These are phyloP conservation scores for Argyrosomus regius DNA, from an alignment of 2,797 vertebrate genomes.

Conservation along the genomic window DNA sequence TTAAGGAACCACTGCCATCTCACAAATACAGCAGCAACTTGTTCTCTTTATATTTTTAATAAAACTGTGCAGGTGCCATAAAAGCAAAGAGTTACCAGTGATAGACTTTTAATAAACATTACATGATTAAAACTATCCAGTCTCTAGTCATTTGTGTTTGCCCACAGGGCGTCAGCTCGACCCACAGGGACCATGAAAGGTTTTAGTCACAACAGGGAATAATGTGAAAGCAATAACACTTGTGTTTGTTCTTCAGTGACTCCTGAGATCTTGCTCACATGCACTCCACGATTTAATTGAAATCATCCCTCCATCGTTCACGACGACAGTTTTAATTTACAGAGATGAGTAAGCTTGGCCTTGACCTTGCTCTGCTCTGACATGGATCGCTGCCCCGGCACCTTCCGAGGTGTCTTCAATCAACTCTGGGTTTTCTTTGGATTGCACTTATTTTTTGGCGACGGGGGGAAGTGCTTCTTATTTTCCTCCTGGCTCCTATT, in stretches of 20 bases:
- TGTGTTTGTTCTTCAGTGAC: slow-evolving; percentile 55
- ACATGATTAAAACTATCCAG: neutral
- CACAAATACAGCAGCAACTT: neutral
- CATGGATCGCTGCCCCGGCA: slow-evolving; percentile 70
- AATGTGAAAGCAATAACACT: slow-evolving; percentile 50
- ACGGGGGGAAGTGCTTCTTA: slow-evolving; percentile 30
- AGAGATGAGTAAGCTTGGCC: slow-evolving; percentile 76
- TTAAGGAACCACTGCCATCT: neutral
- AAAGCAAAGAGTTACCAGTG: neutral
- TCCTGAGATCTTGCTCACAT: slow-evolving; percentile 53
- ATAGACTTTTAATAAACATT: neutral
- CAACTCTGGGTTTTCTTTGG: slow-evolving; percentile 58
- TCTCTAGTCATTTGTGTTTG: slow-evolving; percentile 23
- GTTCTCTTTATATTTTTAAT: neutral
- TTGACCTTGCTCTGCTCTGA: slow-evolving; percentile 78
- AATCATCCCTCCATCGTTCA: slow-evolving; percentile 81
- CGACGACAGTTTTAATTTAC: slow-evolving; percentile 83
- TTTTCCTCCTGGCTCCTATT: slow-evolving; percentile 41
- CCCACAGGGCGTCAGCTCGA: slow-evolving; percentile 30
- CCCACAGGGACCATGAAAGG: slow-evolving; percentile 22
- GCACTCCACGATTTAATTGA: slow-evolving; percentile 75
- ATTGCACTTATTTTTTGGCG: slow-evolving; percentile 48
- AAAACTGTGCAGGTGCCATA: neutral
- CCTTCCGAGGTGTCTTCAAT: slow-evolving; percentile 66
- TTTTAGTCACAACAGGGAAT: slow-evolving; percentile 38